A percentile compares a stretch with the other conserved stretches of the same genome.
phyloP scores from a whole-genome alignment of 2,113 vertebrate genomes.

The Paradisaea rubra region DNA sequence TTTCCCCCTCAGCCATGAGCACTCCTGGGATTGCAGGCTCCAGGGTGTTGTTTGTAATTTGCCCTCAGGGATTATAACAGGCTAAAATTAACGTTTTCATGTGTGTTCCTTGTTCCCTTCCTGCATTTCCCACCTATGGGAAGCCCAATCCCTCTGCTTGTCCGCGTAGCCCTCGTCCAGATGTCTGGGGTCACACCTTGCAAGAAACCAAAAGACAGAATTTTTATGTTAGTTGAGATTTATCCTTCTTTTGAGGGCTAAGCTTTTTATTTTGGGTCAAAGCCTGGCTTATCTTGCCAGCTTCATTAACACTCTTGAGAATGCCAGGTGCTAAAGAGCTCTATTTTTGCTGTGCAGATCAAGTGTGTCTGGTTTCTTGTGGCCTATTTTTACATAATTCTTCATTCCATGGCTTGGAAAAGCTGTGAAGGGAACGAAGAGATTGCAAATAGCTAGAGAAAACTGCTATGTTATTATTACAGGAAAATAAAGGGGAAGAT shows the following conservation, averaged over 20 bases:
- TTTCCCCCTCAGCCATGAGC: neutral
- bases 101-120: neutral
- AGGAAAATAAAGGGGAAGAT: neutral
- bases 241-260: neutral
- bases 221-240: neutral
- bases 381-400: conserved; percentile 59
- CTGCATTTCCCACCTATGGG: neutral
- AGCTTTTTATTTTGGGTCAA: conserved; percentile 50
- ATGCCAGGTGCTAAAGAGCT: conserved; percentile 57
- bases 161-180: neutral
- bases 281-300: neutral
- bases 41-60: neutral
- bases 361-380: conserved; percentile 38
- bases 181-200: neutral
- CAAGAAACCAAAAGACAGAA: neutral
- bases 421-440: neutral
- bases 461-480: conserved; percentile 6
- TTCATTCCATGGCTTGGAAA: conserved; percentile 23
- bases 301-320: conserved; percentile 56
- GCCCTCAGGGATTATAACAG: neutral
- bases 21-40: neutral
- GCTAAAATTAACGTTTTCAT: neutral
- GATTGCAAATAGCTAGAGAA: neutral
- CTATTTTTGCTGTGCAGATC: conserved; percentile 51
- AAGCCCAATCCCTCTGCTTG: neutral